A percentile compares a stretch with the other conserved stretches of the same genome.
phyloP scores from a whole-genome alignment of 2,113 vertebrate genomes.

The Vidua macroura region DNA sequence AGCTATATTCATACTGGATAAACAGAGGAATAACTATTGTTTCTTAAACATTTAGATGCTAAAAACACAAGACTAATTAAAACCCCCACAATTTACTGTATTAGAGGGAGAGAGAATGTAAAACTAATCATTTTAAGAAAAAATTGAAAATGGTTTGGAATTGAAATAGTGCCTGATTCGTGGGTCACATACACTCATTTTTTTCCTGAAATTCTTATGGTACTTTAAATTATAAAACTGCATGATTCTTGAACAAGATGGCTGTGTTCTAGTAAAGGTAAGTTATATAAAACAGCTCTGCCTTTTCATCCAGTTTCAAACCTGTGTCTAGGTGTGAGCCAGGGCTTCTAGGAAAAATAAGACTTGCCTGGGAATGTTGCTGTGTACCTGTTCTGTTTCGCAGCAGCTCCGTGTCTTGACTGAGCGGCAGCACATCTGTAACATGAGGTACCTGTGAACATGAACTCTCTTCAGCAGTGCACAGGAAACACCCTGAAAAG shows the following conservation, averaged over 20 bases:
- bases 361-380: background rate
- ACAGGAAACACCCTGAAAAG: background rate
- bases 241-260: background rate
- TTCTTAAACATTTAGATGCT: background rate
- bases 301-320: background rate
- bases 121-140: background rate
- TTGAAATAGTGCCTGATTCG: background rate
- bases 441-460: background rate
- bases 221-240: background rate
- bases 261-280: background rate
- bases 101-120: background rate
- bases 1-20: background rate
- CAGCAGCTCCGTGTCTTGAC: background rate
- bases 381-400: background rate
- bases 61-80: background rate
- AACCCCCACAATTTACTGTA: background rate
- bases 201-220: background rate
- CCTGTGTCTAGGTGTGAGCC: background rate
- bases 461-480: background rate
- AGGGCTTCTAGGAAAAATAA: background rate
- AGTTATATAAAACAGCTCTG: background rate
- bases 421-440: background rate
- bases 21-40: background rate
- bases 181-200: background rate
- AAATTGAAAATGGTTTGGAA: background rate